Percentiles rank a stretch among this genome's conserved stretches.
phyloP scores from a whole-genome alignment of 1,140 invertebrate genomes.

The Ganaspis sp. region DNA sequence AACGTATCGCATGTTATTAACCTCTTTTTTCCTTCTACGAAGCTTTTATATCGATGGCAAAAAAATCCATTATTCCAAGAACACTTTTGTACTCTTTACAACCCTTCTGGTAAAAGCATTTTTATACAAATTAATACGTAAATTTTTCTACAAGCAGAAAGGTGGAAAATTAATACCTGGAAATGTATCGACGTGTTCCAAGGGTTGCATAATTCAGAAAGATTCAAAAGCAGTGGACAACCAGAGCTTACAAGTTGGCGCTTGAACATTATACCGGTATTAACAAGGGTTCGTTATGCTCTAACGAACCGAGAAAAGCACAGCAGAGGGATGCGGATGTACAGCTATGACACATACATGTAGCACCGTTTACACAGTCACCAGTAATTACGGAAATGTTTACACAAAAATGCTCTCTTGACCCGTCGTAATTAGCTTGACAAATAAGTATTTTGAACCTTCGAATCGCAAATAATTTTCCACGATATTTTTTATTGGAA shows the following conservation, averaged over 20 bases:
- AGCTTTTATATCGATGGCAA: neutral
- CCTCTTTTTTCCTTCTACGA: neutral
- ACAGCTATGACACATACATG: constrained; percentile 28
- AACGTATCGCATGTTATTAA: neutral
- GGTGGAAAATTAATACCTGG: too few relatives aligned
- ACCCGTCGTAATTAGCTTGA: constrained; percentile 23
- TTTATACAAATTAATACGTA: too few relatives aligned
- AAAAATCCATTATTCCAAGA: neutral
- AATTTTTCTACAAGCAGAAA: too few relatives aligned
- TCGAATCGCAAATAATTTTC: too few relatives aligned
- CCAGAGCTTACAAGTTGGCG: constrained; percentile 37
- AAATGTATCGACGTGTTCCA: too few relatives aligned
- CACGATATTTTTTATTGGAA: too few relatives aligned
- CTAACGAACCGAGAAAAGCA: constrained; percentile 58
- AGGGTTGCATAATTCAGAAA: constrained; percentile 4
- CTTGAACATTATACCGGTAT: constrained; percentile 61
- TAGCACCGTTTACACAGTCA: constrained; percentile 44
- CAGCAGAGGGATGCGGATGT: constrained; percentile 2
- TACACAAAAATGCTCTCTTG: constrained; percentile 45
- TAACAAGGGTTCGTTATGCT: constrained; percentile 57
- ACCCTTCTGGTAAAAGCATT: too few relatives aligned
- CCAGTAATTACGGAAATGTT: constrained; percentile 61
- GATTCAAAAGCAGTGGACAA: constrained; percentile 27
- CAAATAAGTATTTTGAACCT: neutral
- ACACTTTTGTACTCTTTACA: too few relatives aligned